These are phyloP conservation scores for Silurus meridionalis DNA, from an alignment of 2,113 vertebrate species.

Conservation along the genomic window DNA sequence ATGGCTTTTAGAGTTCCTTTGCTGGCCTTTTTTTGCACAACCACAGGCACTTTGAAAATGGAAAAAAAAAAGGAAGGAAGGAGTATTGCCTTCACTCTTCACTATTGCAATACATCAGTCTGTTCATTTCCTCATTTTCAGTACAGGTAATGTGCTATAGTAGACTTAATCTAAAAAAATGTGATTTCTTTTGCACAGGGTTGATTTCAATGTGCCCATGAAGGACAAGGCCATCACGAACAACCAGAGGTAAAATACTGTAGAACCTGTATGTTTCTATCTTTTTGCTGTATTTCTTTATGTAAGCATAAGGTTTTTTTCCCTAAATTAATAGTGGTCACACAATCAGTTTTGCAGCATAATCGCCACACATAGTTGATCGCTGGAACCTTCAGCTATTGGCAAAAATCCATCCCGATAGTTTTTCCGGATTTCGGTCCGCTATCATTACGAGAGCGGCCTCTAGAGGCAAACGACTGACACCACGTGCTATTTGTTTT, in stretches of 20 bases:
- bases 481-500: no score
- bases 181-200: conserved; percentile 71
- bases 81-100: neutral
- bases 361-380: no score
- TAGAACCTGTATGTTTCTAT: neutral
- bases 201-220: conserved; percentile 99
- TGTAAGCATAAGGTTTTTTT: neutral
- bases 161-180: neutral
- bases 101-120: neutral
- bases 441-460: no score
- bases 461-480: no score
- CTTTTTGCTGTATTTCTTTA: neutral
- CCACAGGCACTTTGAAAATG: neutral
- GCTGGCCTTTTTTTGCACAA: neutral
- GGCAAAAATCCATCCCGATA: no score
- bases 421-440: no score
- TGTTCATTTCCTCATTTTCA: neutral
- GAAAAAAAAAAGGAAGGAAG: neutral
- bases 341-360: no score
- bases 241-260: conserved; percentile 87
- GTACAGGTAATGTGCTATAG: neutral
- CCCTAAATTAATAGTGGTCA: no score
- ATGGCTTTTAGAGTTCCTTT: neutral
- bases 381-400: no score
- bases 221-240: conserved; percentile 96